These are phyloP conservation scores for Todiramphus saurophagus DNA, from an alignment of 2,113 vertebrate genomes.

Conservation along the genomic window DNA sequence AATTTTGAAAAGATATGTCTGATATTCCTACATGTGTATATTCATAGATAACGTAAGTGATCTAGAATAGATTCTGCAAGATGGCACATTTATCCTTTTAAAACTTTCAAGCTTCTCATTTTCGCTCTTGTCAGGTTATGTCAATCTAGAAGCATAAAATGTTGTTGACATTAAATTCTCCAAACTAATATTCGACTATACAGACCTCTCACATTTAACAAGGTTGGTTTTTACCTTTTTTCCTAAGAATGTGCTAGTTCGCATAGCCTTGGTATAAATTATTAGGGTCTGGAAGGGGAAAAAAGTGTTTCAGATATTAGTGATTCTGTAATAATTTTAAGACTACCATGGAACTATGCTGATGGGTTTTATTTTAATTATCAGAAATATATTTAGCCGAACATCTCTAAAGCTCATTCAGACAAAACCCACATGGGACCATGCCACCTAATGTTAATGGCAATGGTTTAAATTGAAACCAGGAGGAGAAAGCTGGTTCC, in stretches of 20 bases:
- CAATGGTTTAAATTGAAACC: neutral
- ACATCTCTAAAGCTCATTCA: neutral
- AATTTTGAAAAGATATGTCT: neutral
- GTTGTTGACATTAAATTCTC: fast-evolving
- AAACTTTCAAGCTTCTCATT: neutral
- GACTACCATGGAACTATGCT: neutral
- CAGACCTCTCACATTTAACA: neutral
- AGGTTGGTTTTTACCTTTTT: neutral
- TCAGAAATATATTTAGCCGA: neutral
- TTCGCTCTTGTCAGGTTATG: neutral
- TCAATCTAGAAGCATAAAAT: neutral
- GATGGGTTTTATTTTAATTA: neutral
- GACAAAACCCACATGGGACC: neutral
- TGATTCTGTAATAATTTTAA: neutral
- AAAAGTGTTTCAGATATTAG: neutral
- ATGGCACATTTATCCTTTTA: neutral
- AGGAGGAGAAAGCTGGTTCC: neutral
- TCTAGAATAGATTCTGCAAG: neutral
- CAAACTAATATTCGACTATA: neutral
- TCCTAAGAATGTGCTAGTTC: neutral
- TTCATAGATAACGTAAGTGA: neutral
- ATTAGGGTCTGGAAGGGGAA: neutral
- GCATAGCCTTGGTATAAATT: neutral
- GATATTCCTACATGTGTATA: neutral
- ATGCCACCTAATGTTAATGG: neutral